A percentile compares a stretch with the other conserved stretches of the same genome.
Conservation (phyloP, 1,140 invertebrate genomes). For the Drosophila aff. region DNA sequence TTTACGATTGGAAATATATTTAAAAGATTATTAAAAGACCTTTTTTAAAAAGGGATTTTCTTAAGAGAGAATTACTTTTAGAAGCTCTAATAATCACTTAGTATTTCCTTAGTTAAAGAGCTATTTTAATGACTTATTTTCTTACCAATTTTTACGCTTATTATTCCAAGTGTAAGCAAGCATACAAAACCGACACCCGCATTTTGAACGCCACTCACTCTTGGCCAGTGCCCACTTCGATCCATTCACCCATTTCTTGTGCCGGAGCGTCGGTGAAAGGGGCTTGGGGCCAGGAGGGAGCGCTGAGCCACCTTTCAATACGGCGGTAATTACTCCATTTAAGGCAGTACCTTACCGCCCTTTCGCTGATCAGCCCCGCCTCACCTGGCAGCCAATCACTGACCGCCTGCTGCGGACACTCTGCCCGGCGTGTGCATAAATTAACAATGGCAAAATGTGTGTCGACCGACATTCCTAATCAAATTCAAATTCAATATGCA, state of each 20-base stretch:
- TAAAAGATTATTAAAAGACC: too few relatives aligned
- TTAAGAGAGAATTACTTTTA: too few relatives aligned
- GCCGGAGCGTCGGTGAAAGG: conserved; percentile 2
- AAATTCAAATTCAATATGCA: conserved; percentile 66
- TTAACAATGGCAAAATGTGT: conserved; percentile 60
- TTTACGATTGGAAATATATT: too few relatives aligned
- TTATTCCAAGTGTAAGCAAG: conserved; percentile 4
- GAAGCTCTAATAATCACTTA: not conserved
- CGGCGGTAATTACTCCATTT: conserved; percentile 74
- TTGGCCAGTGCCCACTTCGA: conserved; percentile 45
- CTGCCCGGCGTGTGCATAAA: conserved; percentile 46
- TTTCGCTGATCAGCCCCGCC: not conserved
- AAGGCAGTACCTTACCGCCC: conserved; percentile 10
- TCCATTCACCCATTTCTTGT: conserved; percentile 66
- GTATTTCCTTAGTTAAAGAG: not conserved
- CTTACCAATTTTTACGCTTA: too few relatives aligned
- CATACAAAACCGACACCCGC: conserved; percentile 37
- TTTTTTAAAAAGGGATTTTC: too few relatives aligned
- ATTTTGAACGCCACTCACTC: conserved; percentile 40
- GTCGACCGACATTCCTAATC: conserved; percentile 55
- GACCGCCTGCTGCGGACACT: conserved; percentile 14
- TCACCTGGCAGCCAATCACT: conserved; percentile 45
- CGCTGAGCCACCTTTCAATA: conserved; percentile 61
- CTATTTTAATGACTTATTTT: not conserved
- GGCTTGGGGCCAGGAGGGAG: not conserved